phyloP scores from a whole-genome alignment of 2,888 invertebrate genomes.

The Philonicus albiceps region DNA sequence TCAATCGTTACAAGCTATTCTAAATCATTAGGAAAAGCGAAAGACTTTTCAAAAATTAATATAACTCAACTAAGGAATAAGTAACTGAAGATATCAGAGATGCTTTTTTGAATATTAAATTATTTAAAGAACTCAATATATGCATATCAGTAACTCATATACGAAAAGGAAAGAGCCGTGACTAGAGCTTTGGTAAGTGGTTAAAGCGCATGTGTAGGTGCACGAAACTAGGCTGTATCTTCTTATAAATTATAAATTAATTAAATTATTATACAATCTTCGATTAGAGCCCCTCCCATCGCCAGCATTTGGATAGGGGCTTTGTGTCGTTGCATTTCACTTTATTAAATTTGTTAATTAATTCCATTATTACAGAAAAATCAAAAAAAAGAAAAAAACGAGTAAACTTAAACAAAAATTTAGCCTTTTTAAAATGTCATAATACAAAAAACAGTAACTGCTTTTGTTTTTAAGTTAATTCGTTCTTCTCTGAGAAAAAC shows the following conservation, averaged over 20 bases:
- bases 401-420: neutral
- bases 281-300: neutral
- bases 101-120: slow-evolving; percentile 33
- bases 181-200: slow-evolving; percentile 16
- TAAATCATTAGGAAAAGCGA: slow-evolving; percentile 27
- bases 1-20: slow-evolving; percentile 20
- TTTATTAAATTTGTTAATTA: neutral
- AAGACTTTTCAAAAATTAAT: slow-evolving; percentile 22
- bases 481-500: too few species aligned
- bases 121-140: slow-evolving; percentile 45
- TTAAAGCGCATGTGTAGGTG: slow-evolving; percentile 12
- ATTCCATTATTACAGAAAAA: neutral
- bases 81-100: slow-evolving; percentile 19
- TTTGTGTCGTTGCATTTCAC: neutral
- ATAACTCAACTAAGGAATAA: slow-evolving; percentile 15
- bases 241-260: neutral
- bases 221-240: slow-evolving; percentile 31
- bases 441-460: neutral
- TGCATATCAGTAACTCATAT: slow-evolving; percentile 45
- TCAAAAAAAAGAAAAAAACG: neutral
- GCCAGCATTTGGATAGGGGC: neutral
- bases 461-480: neutral
- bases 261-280: neutral
- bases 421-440: neutral
- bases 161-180: slow-evolving; percentile 15